Evolutionary conservation across 2,113 vertebrate species (phyloP), one percentile per base, ranked within the genome.

Genomic region (Pachypanchax playfairii): DNA sequence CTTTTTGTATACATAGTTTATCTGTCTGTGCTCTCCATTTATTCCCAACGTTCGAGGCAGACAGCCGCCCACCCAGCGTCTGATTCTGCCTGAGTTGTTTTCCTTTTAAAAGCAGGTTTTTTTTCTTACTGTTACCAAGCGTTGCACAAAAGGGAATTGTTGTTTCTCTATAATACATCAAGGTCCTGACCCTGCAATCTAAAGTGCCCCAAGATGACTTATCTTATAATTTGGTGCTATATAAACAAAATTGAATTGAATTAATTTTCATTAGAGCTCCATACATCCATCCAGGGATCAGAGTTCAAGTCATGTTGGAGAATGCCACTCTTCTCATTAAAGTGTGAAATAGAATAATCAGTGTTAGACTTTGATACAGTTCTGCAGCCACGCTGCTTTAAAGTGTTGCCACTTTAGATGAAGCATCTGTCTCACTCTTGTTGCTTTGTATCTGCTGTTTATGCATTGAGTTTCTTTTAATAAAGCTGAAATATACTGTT

Each of bases 281-380:
- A 50, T 56, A 73, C 55, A 81, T 84, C 75, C 53, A 47, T 64
- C 67, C 57, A 67, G 41, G 62, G 77, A 62, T 73, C 70, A 66
- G 72, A 84, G 83, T 77, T 88, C 86, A 82, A 77, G 60, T 65
- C 65, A 14, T 83, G 84, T 71, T 80, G 62, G 79, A 79, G 83
- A 87, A 85, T 85, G 59, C 65, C 68, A 67, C 43, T 24, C 65
- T 80, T 79, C 54, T 88, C 76, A 88, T 88, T 88, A 87, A 70
- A 22, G 72, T 65, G 25, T 50, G 49, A 53, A 65, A 75, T 71
- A 52, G 46, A 82, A 81, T 70, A 77, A 79, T 80, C 48, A 73
- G 61, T 12, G 18, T 62, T 63, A 48, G 48, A 66, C 63, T 53
- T 35, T 26, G 28, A 14, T 48, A 14, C 43, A 47, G 12, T 29